Conservation (phyloP, 1,140 invertebrate genomes). For the Hyphantria cunea region DNA sequence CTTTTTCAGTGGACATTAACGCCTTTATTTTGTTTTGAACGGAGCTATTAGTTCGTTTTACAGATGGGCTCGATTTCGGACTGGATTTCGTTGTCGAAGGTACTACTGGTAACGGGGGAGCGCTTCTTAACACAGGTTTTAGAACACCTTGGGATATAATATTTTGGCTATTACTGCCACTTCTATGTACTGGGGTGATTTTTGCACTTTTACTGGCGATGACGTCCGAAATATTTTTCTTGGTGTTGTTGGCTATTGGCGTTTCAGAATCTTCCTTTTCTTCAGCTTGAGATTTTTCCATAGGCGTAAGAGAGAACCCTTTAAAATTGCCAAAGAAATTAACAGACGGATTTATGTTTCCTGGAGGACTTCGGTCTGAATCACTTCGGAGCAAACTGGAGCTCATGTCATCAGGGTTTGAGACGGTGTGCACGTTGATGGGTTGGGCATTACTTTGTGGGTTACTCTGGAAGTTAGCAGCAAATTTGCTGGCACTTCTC, state of each 20-base stretch:
- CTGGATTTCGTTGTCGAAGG: conserved; percentile 52
- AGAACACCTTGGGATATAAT: conserved; percentile 53
- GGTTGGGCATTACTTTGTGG: conserved; percentile 69
- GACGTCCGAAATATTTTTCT: conserved; percentile 10
- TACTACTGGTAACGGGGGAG: conserved; percentile 78
- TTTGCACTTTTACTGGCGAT: conserved; percentile 60
- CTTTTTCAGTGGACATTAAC: conserved; percentile 78
- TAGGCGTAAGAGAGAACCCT: conserved; percentile 89
- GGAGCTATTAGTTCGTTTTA: conserved; percentile 69
- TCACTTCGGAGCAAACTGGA: conserved; percentile 81
- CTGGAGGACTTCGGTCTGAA: conserved; percentile 79
- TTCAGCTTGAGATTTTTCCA: conserved; percentile 79
- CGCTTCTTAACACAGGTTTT: conserved; percentile 68
- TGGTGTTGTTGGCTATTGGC: conserved; percentile 11
- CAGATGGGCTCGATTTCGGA: conserved; percentile 61
- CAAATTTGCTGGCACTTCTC: conserved; percentile 73
- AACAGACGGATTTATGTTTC: conserved; percentile 78
- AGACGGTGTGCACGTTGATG: conserved; percentile 78
- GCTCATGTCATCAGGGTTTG: conserved; percentile 84
- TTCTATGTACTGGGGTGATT: conserved; percentile 71
- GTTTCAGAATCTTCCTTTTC: conserved; percentile 37
- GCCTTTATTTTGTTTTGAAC: conserved; percentile 74
- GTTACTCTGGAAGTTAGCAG: conserved; percentile 68
- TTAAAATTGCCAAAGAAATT: conserved; percentile 92
- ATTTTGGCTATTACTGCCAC: conserved; percentile 65